phyloP scores from a whole-genome alignment of 2,797 vertebrate species.

The Lophius americanus region DNA sequence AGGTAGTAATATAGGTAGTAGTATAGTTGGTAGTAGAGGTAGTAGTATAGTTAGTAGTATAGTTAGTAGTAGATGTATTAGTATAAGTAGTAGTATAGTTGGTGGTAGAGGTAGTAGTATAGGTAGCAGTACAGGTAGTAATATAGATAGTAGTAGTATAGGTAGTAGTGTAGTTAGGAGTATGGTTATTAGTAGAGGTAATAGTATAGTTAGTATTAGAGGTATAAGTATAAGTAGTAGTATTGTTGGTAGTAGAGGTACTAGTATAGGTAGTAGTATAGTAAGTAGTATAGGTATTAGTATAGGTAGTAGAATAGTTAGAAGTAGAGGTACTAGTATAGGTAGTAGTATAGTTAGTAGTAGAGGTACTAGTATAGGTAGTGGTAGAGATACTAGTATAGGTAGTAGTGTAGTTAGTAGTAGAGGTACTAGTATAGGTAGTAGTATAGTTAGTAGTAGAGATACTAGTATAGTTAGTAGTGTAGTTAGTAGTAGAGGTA shows the following conservation, averaged over 20 bases:
- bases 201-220: neutral
- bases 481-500: neutral
- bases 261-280: accelerated
- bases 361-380: too few species aligned
- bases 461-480: too few species aligned
- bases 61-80: neutral
- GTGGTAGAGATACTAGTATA: too few species aligned
- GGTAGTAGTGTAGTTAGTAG: neutral
- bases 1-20: neutral
- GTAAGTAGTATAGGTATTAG: neutral
- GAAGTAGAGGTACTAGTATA: too few species aligned
- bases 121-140: too few species aligned
- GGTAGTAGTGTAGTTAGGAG: too few species aligned
- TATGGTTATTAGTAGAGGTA: neutral
- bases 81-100: neutral
- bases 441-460: neutral
- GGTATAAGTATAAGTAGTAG: neutral
- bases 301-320: neutral
- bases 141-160: too few species aligned
- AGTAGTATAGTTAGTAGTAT: too few species aligned
- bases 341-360: neutral
- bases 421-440: too few species aligned
- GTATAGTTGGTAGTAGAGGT: neutral
- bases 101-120: neutral
- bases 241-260: neutral